Conservation (phyloP, 2,113 vertebrate genomes). For the Axis porcinus region DNA sequence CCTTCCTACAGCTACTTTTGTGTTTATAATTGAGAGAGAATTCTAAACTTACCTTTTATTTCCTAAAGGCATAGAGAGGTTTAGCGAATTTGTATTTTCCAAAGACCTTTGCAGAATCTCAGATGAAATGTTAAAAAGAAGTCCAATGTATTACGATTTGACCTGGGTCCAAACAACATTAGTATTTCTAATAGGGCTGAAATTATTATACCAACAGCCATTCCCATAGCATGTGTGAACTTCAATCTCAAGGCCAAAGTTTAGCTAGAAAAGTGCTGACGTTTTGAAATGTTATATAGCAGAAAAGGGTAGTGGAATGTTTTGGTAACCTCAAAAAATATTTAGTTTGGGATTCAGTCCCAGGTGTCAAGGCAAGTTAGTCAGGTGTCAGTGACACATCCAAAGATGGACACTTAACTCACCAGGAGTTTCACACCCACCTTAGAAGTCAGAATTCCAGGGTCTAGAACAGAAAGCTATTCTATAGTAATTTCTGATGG, state of each 20-base stretch:
- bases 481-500: background rate
- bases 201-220: conserved; percentile 30
- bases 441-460: background rate
- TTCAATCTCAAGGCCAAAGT: conserved; percentile 53
- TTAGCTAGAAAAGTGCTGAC: conserved; percentile 51
- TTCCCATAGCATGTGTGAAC: conserved; percentile 45
- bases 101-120: background rate
- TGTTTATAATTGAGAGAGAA: background rate
- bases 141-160: conserved; percentile 4
- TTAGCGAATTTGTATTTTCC: conserved; percentile 35
- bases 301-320: conserved; percentile 27
- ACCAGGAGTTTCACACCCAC: background rate
- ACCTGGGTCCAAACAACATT: background rate
- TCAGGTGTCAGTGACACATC: background rate
- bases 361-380: background rate
- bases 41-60: conserved; percentile 18
- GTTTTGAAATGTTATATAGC: conserved; percentile 43
- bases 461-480: background rate
- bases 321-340: conserved; percentile 13
- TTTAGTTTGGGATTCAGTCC: conserved; percentile 23
- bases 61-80: background rate
- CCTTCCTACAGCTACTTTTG: background rate
- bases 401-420: background rate
- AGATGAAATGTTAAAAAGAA: conserved; percentile 37
- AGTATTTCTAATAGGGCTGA: conserved; percentile 52